Percentiles rank a stretch among this genome's conserved stretches.
Evolutionary conservation across 2,113 vertebrate genomes (phyloP).

Genomic region (Canis aureus): DNA sequence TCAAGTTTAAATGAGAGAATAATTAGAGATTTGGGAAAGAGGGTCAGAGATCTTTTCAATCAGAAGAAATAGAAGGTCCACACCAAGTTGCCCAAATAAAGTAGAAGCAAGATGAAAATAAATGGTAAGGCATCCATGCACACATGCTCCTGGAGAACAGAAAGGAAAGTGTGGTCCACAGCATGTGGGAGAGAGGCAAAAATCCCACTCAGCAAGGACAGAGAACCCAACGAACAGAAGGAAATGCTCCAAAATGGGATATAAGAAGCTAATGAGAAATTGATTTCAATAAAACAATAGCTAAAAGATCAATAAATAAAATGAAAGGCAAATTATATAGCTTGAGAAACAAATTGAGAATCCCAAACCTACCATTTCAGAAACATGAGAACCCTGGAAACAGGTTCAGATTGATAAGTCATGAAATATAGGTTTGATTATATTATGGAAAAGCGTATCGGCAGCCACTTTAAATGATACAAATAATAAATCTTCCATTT

Average conservation of each 20-base stretch:
- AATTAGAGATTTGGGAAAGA: not conserved
- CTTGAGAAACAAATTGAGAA: not conserved
- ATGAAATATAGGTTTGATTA: not conserved
- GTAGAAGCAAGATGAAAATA: not conserved
- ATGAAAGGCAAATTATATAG: not conserved
- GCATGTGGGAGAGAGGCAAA: not conserved
- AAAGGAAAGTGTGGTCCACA: not conserved
- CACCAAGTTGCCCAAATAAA: not conserved
- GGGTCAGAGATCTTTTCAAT: not conserved
- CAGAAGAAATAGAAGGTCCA: not conserved
- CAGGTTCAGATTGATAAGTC: not conserved
- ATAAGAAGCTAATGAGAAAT: not conserved
- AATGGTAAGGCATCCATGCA: not conserved
- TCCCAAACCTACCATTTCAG: not conserved
- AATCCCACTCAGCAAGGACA: not conserved
- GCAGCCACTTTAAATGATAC: not conserved
- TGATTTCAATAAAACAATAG: not conserved
- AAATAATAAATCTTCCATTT: not conserved
- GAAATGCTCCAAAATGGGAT: not conserved
- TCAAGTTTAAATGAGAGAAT: not conserved
- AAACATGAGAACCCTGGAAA: not conserved
- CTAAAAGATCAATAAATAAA: not conserved
- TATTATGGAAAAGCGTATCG: not conserved
- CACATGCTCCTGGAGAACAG: fast-evolving
- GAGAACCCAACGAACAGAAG: not conserved